Evolutionary conservation across 2,888 invertebrate genomes (phyloP), one percentile per base, ranked within the genome.

Genomic region (Pyrocoelia pectoralis): DNA sequence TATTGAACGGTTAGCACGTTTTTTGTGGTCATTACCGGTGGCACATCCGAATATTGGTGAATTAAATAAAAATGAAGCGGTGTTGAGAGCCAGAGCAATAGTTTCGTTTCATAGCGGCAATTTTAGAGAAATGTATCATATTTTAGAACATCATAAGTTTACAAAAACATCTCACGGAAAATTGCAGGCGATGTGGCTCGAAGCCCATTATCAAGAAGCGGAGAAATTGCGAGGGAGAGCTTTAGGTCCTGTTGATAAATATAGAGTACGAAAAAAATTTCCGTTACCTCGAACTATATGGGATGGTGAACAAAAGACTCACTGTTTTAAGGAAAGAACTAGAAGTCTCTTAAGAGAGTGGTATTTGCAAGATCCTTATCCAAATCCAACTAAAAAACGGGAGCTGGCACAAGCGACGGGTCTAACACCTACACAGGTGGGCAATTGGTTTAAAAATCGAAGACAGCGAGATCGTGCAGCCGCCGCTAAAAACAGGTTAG

Each of bases 351-450:
- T 99, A 70, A 85, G 98, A 67, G 98, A 99, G 85, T 98, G 98
- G 97, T 99, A 99, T 82, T 89, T 98, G 58, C 95, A 97, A 83
- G 98, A 95, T 83, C 94, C 95, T n/a, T 96, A 95, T 83, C 96
- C 95, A 59, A 95, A 95, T 82, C 96, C 96, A 38, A 92, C 93
- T 68, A 96, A 96, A 84, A 96, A 96, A 82, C 84, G 94, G 70
- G 95, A 96, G 81, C 83, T 97, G 75, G 95, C 96, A 18, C 90
- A 91, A 74, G 94, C 93, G 58, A 97, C 96, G 53, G 95, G 95
- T 24, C 86, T 96, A 68, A 95, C 95, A 56, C 94, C 95, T 40
- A 97, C 95, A 52, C 95, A 95, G 83, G 95, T 95, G 65, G 94
- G 94, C 56, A 95, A 95, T 83, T 95, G 95, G 95, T 95, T 95